Percentiles rank a stretch among this genome's conserved stretches.
Evolutionary conservation across 2,113 vertebrate genomes (phyloP).

Genomic region (Psammodynastes pulverulentus): DNA sequence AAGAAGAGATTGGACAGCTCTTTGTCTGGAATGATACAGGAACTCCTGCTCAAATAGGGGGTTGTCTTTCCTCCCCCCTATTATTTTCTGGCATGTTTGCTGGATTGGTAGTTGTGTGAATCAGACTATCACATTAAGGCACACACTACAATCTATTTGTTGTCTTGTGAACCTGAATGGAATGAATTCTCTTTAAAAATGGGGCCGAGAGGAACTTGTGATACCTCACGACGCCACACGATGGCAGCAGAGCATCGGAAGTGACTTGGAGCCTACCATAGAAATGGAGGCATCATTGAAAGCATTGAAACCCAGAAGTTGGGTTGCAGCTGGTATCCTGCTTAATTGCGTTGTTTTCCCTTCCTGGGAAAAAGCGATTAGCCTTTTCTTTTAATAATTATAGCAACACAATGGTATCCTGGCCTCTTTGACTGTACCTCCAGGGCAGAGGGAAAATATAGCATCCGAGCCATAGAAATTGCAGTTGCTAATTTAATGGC

Average conservation of each 20-base stretch:
- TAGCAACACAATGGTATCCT: not conserved
- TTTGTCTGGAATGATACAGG: too few species aligned
- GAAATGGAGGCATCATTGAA: not conserved
- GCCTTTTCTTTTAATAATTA: not conserved
- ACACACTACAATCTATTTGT: not conserved
- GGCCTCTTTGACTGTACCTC: not conserved
- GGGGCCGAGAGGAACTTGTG: not conserved
- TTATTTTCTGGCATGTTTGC: not conserved
- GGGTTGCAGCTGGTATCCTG: not conserved
- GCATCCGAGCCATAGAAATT: not conserved
- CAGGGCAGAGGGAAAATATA: not conserved
- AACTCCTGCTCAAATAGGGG: too few species aligned
- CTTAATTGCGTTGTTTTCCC: not conserved
- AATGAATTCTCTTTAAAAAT: not conserved
- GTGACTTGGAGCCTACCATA: not conserved
- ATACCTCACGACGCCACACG: conserved; percentile 42
- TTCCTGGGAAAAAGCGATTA: not conserved
- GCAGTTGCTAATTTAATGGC: not conserved
- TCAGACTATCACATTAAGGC: not conserved
- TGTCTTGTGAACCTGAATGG: not conserved
- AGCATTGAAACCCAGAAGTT: not conserved
- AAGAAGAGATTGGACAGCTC: too few species aligned
- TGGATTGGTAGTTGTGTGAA: not conserved
- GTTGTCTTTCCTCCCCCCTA: too few species aligned
- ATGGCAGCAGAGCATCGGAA: conserved; percentile 57